Base-by-base conservation (phyloP, 2,797 vertebrate species). In the Sebastes miniatus region DNA sequence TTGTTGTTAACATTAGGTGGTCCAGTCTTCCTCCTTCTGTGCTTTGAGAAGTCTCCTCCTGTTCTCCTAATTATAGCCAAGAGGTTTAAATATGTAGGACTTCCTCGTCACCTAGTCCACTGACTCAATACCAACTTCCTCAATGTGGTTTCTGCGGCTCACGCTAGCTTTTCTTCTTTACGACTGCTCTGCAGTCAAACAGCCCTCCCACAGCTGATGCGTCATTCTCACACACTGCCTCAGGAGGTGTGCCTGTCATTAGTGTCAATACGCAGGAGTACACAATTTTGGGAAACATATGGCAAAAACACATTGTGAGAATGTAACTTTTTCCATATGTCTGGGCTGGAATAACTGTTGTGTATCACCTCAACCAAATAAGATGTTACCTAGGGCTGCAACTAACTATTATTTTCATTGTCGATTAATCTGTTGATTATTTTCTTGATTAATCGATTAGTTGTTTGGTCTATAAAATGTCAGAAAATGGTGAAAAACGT, bases 101-200 rank as follows among this genome's bases (percentile, higher is more conserved):
- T n/a, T 74, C 47, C 10, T 54, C 18, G 81, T 84, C 86, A 90
- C 84, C 82, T 80, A 72, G 71, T 66, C 0, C 1, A n/a, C 69
- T 85, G 86, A 92, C 71, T 94, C 90, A 90, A 58, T 8, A 63
- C n/a, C 3, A 25, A 87, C 84, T 89, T 90, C 92, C 83, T 61
- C 81, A 59, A 1, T 63, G 63, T 65, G 64, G 63, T 72, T 81
- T 36, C 8, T 81, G 54, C 3, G 31, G 57, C 18, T 43, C 9
- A 7, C 27, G n/a, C 14, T 43, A 34, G 67, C 58, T 84, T 61
- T 52, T 67, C 14, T 58, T 75, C 63, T 84, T 83, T 63, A 88
- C 13, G 5, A 70, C 36, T 2, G 10, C 62, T 73, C 14, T 25
- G 20, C 4, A 57, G 13, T 14, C 5, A 2, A 73, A 13, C 31